Evolutionary conservation across 2,888 invertebrate species (phyloP), one percentile per base, ranked within the genome.

Genomic region (Cheilosia impressa): DNA sequence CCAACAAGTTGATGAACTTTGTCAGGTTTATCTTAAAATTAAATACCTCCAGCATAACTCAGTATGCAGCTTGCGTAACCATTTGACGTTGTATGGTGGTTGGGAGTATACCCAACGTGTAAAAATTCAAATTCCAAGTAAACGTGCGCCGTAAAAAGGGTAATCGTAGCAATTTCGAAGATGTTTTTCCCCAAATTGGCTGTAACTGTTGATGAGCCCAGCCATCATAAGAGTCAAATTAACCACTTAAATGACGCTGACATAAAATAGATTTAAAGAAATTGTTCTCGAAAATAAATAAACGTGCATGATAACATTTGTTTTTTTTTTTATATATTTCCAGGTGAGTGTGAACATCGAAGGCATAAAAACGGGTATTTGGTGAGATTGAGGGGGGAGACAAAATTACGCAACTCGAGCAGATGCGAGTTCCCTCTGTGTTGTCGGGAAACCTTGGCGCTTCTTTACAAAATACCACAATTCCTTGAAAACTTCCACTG

Each of bases 1-100:
- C 31, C n/a, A 38, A 60, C 9, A 66, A 27, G 76, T 81, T 75
- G 63, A 71, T 81, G 81, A 81, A 68, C 65, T 57, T 13, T 65
- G 13, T 38, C 38, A 38, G 9, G 65, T 53, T 77, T 66, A 50
- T 65, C 57, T 52, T 65, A 65, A 43, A 65, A 72, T 41, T 77
- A 22, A 58, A 38, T 43, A 19, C 45, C 53, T 55, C 53, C 53
- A 62, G 24, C 17, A 1, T 13, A 45, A 27, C 58, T 84, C 65
- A 65, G 58, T 45, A 84, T 84, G 69, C 79, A 79, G 41, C 45
- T n/a, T 41, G 27, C 65, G 79, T 71, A 62, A 43, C 1, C 41
- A 47, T 53, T 60, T 41, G 6, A 17, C 19, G 24, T 60, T 58
- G n/a, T 34, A 58, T 50, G 24, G 17, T 22, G 38, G 38, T 13